Conservation (phyloP, 2,113 vertebrate species). For the Microtus richardsoni region DNA sequence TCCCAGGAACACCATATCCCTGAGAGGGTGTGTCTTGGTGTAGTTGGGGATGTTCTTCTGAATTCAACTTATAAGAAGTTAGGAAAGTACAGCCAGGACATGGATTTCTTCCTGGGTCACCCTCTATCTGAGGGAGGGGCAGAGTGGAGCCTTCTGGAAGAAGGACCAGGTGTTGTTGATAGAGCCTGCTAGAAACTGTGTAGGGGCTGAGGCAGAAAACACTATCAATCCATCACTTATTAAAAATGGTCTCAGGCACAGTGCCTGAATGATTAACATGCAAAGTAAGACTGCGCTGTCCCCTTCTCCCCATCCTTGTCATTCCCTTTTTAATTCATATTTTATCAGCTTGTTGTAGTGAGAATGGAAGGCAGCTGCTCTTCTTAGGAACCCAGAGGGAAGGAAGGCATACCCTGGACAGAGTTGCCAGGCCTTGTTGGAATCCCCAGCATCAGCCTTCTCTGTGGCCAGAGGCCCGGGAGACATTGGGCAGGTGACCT, state of each 20-base stretch:
- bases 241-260: conserved; percentile 59
- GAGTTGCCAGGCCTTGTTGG: background rate
- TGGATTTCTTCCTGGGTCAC: background rate
- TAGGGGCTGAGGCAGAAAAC: background rate
- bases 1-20: too few species aligned
- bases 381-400: background rate
- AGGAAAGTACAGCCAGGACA: background rate
- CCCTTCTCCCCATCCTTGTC: background rate
- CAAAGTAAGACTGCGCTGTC: conserved; percentile 21
- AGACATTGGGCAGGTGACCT: background rate
- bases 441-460: rapidly evolving
- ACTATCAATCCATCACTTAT: conserved; percentile 40
- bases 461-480: background rate
- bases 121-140: background rate
- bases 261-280: conserved; percentile 62
- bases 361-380: conserved; percentile 23
- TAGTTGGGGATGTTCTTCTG: background rate
- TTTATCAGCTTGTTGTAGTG: conserved; percentile 66
- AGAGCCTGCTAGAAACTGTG: background rate
- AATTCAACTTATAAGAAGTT: background rate
- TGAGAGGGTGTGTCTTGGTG: rapidly evolving
- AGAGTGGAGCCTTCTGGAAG: background rate
- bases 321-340: conserved; percentile 37
- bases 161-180: background rate
- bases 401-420: background rate